Evolutionary conservation across 2,888 invertebrate species (phyloP), one percentile per base, ranked within the genome.

Genomic region (Sisyra terminalis): DNA sequence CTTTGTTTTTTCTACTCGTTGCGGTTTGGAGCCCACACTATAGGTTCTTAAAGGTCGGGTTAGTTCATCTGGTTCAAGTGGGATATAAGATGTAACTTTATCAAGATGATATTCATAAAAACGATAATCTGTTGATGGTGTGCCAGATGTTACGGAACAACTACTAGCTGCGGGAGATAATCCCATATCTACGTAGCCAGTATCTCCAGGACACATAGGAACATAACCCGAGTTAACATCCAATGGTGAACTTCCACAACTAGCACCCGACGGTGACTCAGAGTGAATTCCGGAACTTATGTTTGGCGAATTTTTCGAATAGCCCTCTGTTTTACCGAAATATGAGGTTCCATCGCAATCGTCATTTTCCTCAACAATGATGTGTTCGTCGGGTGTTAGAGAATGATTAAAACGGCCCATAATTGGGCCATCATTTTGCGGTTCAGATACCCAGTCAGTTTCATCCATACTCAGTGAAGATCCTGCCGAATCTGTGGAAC

Each of bases 71-170:
- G 78, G 78, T 49, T 72, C 72, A 30, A 71, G 66, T 1, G 72
- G 67, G 45, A 85, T 71, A 57, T 79, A 84, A 11, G 86, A 78
- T 45, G 71, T 70, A 0, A 86, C 86, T 54, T 86, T 86, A 54
- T 87, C 87, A 39, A 88, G 66, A 50, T 78, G 80, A 63, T 79
- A 86, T 57, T 83, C 84, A 39, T 76, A 75, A 53, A 82, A 81
- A 40, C 79, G 62, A 34, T 78, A 68, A 55, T 85, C 84, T 0
- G 82, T 81, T 38, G 82, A 81, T n/a, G 87, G 86, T 8, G 82
- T 86, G 32, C 81, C 85, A 44, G 78, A 82, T 40, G 80, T 80
- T 14, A 80, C 73, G 39, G 83, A 83, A 50, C 80, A 78, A 50
- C 75, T 75, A 51, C 80, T 80, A 18, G 75, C 76, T 2, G 75